phyloP scores from a whole-genome alignment of 2,888 invertebrate genomes.

The Tinea pellionella region DNA sequence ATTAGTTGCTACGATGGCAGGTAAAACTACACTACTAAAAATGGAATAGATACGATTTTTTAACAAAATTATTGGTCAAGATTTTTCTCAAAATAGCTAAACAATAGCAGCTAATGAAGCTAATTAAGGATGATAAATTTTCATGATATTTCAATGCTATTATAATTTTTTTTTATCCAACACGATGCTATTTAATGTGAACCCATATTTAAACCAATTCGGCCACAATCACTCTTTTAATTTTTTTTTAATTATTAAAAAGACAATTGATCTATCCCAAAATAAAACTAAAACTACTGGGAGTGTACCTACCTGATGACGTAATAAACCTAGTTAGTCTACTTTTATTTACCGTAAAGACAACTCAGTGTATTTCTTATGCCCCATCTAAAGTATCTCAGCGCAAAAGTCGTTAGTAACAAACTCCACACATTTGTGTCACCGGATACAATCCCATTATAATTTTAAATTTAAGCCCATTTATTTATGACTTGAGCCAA shows the following conservation, averaged over 20 bases:
- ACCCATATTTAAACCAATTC: no score
- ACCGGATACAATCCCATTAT: constrained; percentile 70
- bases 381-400: constrained; percentile 42
- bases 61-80: neutral
- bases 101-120: no score
- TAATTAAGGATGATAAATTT: no score
- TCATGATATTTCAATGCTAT: no score
- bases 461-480: constrained; percentile 69
- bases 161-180: no score
- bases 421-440: constrained; percentile 71
- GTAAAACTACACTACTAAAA: constrained; percentile 50
- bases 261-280: no score
- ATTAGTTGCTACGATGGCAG: constrained; percentile 67
- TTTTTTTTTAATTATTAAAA: no score
- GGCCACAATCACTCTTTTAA: no score
- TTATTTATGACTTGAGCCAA: constrained; percentile 58
- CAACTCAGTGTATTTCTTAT: constrained; percentile 30
- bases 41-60: constrained; percentile 20
- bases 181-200: no score
- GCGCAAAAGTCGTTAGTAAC: constrained; percentile 68
- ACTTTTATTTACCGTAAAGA: neutral
- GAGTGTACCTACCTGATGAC: no score
- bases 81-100: neutral
- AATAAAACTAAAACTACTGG: no score
- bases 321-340: no score